phyloP scores from a whole-genome alignment of 2,113 vertebrate genomes.

The Alexandromys fortis region DNA sequence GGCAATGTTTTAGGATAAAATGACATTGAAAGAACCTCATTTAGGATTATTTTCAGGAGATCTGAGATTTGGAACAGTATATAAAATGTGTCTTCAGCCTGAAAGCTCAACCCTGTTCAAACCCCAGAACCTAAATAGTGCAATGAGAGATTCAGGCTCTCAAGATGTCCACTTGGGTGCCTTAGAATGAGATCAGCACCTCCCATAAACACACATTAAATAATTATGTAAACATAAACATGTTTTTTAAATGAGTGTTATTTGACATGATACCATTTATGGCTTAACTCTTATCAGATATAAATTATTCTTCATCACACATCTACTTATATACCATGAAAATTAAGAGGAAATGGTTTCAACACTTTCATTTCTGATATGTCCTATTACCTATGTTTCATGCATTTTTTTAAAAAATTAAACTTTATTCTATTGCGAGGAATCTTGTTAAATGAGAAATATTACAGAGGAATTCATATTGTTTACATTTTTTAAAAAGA shows the following conservation, averaged over 20 bases:
- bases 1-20: neutral
- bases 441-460: neutral
- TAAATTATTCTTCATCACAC: neutral
- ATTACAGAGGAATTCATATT: neutral
- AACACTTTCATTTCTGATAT: neutral
- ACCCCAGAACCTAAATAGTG: neutral
- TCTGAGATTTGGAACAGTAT: neutral
- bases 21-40: neutral
- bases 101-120: neutral
- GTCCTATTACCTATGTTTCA: neutral
- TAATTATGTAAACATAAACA: neutral
- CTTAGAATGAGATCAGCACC: neutral
- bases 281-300: neutral
- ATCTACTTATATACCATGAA: neutral
- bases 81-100: no score
- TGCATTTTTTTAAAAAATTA: neutral
- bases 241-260: neutral
- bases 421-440: neutral
- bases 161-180: neutral
- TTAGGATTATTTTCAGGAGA: neutral
- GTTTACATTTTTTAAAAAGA: neutral
- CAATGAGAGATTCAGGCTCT: neutral
- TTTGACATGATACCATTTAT: neutral
- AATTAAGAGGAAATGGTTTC: neutral
- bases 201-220: neutral